A percentile compares a stretch with the other conserved stretches of the same genome.
Conservation (phyloP, 2,888 invertebrate genomes). For the Brachyptera putata region DNA sequence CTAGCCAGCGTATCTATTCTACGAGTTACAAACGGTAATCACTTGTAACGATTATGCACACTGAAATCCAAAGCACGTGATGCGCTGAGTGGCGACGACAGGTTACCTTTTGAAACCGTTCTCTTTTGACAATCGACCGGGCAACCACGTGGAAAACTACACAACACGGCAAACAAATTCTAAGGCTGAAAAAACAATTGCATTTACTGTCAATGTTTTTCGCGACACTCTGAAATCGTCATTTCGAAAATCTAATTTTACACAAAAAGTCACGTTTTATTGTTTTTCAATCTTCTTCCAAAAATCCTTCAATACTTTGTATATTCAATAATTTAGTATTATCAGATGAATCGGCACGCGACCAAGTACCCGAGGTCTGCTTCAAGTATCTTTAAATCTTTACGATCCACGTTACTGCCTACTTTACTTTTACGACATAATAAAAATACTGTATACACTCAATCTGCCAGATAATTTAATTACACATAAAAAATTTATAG, state of each 20-base stretch:
- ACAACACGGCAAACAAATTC: neutral
- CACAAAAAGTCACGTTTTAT: neutral
- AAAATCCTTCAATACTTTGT: neutral
- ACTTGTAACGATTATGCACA: no score
- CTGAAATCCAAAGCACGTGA: no score
- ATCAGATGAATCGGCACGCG: neutral
- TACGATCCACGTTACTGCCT: conserved; percentile 17
- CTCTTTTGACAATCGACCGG: no score
- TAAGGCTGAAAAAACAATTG: neutral
- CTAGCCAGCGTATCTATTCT: no score
- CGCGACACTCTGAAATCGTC: neutral
- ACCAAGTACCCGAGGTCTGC: neutral
- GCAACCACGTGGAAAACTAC: no score
- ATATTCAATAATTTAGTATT: no score
- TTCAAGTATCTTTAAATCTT: conserved; percentile 18
- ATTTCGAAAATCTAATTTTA: neutral
- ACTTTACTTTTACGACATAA: conserved; percentile 20
- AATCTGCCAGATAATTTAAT: conserved; percentile 16
- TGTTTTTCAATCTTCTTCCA: neutral
- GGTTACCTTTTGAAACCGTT: no score
- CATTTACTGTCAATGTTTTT: neutral
- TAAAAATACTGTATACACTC: conserved; percentile 18
- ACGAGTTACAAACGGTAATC: no score
- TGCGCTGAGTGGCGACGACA: no score
- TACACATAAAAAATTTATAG: conserved; percentile 17